Base-by-base conservation (phyloP, 2,888 invertebrate genomes). In the Epistrophe eligans region DNA sequence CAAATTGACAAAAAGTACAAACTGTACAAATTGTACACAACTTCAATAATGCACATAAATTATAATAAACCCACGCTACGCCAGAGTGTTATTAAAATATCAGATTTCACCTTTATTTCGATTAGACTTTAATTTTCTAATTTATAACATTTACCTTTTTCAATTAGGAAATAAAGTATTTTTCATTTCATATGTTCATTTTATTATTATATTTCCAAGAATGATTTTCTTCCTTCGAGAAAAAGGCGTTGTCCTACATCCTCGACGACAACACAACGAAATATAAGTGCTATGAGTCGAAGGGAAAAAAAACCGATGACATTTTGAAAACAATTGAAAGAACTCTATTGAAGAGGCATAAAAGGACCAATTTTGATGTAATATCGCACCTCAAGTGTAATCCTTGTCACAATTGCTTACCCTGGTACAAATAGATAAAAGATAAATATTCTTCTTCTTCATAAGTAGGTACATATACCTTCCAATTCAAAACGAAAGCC, bases 401-500 rank as follows among this genome's bases (percentile, higher is more conserved):
- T 85, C 88, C 88, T 89, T 90, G 88, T 90, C 90, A 90, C 92
- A 90, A 90, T 91, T 91, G 89, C 70, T 79, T 66, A 83, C 82
- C 77, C 79, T 55, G 70, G 79, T 24, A 73, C 74, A 79, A 83
- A 77, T 70, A 72, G 60, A 72, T 70, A 80, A 77, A 88, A 90
- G 89, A 91, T 32, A 32, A 4, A 32, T n/a, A n/a, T 35, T 35
- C 9, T 35, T 35, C 35, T 35, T 35, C 9, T 35, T 35, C 35
- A 1, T 8, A 67, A 74, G 70, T 48, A 43, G 52, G 24, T 52
- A 52, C 7, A 2, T 32, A 1, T 35, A 52, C 13, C 2, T 52
- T 50, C 17, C 45, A 17, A 40, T 15, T 35, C 24, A 52, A 13
- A 15, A 50, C 50, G 38, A 48, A 79, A 77, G 60, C 32, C 73